Conservation (phyloP, 2,888 invertebrate species). For the Ditylenchus weischeri region DNA sequence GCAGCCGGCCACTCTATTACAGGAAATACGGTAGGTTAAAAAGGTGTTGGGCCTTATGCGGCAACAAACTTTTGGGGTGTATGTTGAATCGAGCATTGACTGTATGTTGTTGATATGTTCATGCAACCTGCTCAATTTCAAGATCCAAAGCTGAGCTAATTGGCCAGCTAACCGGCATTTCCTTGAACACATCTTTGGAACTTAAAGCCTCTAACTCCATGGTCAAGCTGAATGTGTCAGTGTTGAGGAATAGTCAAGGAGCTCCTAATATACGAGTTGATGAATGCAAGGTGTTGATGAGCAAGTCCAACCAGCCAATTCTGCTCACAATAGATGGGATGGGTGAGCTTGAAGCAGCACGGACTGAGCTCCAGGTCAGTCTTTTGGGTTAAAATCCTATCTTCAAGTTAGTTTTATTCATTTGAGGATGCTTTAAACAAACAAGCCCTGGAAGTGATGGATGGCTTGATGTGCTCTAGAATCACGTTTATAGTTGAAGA, state of each 20-base stretch:
- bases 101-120: not conserved
- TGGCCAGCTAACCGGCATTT: not conserved
- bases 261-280: constrained; percentile 6
- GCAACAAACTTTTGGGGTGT: too few species aligned
- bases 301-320: too few species aligned
- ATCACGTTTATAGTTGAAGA: constrained; percentile 36
- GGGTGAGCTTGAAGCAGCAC: too few species aligned
- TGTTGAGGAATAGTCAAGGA: not conserved
- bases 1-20: too few species aligned
- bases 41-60: too few species aligned
- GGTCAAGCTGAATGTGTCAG: constrained; percentile 5
- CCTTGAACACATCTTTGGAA: constrained; percentile 1
- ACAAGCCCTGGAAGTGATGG: constrained; percentile 22
- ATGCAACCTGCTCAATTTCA: too few species aligned
- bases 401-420: not conserved
- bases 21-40: too few species aligned
- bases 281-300: not conserved
- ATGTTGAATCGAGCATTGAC: too few species aligned
- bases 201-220: not conserved
- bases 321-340: too few species aligned
- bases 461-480: constrained; percentile 32
- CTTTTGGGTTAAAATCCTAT: too few species aligned
- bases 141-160: not conserved
- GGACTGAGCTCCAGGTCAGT: too few species aligned
- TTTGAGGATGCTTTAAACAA: not conserved